Evolutionary conservation across 2,888 invertebrate genomes (phyloP).

Genomic region (Caenorhabditis zanzibari): DNA sequence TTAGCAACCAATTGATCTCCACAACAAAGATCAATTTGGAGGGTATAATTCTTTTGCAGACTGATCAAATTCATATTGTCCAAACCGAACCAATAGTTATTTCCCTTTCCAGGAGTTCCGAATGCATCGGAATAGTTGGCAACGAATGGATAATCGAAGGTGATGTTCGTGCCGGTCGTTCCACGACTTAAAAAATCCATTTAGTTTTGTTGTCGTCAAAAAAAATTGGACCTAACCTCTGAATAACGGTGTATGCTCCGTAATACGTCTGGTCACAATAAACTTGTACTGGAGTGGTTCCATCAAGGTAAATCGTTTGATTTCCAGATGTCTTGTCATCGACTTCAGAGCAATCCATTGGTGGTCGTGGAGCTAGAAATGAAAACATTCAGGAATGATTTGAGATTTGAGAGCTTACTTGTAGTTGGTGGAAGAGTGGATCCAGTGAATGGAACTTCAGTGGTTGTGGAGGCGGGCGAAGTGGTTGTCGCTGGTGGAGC

Average conservation of each 20-base stretch:
- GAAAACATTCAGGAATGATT: neutral
- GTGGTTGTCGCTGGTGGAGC: constrained; percentile 27
- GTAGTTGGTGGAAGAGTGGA: constrained; percentile 18
- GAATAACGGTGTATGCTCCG: constrained; percentile 60
- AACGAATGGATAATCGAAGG: constrained; percentile 26
- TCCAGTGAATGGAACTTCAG: constrained; percentile 41
- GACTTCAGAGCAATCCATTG: constrained; percentile 54
- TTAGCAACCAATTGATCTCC: constrained; percentile 9
- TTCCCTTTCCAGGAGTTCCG: constrained; percentile 60
- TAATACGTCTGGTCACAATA: constrained; percentile 48
- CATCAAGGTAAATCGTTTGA: constrained; percentile 54
- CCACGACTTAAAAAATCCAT: constrained; percentile 41
- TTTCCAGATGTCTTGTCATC: constrained; percentile 15
- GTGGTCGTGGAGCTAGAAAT: constrained; percentile 23
- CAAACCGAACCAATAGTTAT: constrained; percentile 72
- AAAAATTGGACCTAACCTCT: constrained; percentile 34
- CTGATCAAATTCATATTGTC: constrained; percentile 64
- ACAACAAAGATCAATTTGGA: constrained; percentile 68
- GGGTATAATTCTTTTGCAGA: constrained; percentile 8
- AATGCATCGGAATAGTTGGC: constrained; percentile 47
- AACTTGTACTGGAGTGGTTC: constrained; percentile 21
- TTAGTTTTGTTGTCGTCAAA: neutral
- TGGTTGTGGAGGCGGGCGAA: constrained; percentile 36
- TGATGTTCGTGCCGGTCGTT: neutral
- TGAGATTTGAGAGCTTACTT: neutral